A percentile compares a stretch with the other conserved stretches of the same genome.
Evolutionary conservation across 2,113 vertebrate species (phyloP).

Genomic region (Tragulus kanchil): DNA sequence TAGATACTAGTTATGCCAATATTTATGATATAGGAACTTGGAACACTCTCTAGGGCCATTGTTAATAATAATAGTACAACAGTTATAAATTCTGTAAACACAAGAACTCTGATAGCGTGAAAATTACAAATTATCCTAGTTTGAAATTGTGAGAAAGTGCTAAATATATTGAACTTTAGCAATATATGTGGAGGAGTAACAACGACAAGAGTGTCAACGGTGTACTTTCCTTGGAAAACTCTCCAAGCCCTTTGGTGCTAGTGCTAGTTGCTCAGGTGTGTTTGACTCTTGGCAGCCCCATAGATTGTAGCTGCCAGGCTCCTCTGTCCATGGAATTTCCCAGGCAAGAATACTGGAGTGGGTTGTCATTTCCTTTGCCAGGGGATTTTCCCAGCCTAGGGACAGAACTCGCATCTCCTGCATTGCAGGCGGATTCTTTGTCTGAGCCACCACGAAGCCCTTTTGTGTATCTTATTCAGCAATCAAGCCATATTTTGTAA

Average conservation of each 20-base stretch:
- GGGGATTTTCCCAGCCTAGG: background rate
- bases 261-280: background rate
- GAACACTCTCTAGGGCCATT: background rate
- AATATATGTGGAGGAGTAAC: background rate
- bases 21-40: background rate
- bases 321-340: background rate
- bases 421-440: background rate
- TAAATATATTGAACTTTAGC: background rate
- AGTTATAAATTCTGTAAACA: background rate
- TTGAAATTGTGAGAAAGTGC: background rate
- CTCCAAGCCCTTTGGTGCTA: background rate
- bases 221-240: background rate
- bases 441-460: background rate
- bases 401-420: background rate
- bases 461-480: background rate
- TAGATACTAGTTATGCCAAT: constrained; percentile 1
- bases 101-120: background rate
- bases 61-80: background rate
- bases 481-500: background rate
- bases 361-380: background rate
- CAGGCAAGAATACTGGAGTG: background rate
- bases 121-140: background rate
- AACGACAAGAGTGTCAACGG: background rate
- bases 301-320: background rate
- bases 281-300: background rate